These are phyloP conservation scores for Formica selysi DNA, from an alignment of 1,140 invertebrate genomes.

Conservation along the genomic window DNA sequence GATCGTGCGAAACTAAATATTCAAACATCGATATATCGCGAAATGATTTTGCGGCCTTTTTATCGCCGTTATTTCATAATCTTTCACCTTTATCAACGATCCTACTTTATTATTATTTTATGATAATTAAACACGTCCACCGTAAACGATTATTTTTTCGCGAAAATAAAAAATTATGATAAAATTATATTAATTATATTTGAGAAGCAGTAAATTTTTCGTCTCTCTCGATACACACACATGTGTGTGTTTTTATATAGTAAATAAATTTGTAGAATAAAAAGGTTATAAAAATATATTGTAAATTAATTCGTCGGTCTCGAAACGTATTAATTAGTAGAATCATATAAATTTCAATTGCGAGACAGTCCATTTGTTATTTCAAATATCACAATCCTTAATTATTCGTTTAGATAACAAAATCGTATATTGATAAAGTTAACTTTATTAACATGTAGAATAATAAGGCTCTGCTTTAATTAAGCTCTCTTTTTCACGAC, in stretches of 20 bases:
- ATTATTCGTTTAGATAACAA: constrained; percentile 35
- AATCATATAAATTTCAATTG: constrained; percentile 12
- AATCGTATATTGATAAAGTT: constrained; percentile 17
- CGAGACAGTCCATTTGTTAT: constrained; percentile 19
- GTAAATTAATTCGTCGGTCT: constrained; percentile 27
- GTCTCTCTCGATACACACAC: neutral
- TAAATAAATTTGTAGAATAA: constrained; percentile 8
- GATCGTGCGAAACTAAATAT: constrained; percentile 31
- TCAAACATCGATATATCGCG: constrained; percentile 1
- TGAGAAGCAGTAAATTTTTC: neutral
- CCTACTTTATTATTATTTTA: neutral
- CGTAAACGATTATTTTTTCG: neutral
- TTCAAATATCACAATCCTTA: constrained; percentile 32
- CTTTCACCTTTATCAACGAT: neutral
- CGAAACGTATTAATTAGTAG: neutral
- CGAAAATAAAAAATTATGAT: neutral
- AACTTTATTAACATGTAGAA: constrained; percentile 43
- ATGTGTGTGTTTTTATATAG: neutral
- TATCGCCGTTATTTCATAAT: neutral
- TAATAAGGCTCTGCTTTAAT: constrained; percentile 44
- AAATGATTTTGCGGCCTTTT: neutral
- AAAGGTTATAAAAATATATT: neutral
- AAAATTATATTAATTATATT: constrained; percentile 8
- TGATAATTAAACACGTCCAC: neutral
- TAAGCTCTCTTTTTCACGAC: constrained; percentile 28